These are phyloP conservation scores for Drosophila falleni DNA, from an alignment of 2,888 invertebrate genomes.

Conservation along the genomic window DNA sequence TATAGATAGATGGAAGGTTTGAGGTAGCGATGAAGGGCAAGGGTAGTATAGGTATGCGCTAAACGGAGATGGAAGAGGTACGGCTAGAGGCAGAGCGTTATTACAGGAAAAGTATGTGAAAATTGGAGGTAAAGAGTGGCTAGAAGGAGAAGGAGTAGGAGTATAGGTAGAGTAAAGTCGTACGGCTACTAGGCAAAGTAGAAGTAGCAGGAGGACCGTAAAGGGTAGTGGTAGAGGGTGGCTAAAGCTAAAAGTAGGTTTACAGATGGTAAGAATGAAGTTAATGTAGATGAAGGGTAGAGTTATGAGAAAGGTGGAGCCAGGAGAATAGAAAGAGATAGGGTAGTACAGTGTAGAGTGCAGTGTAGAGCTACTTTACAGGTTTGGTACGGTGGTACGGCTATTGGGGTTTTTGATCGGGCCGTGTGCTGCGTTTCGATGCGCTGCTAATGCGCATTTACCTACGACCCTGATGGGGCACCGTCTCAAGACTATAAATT, in stretches of 20 bases:
- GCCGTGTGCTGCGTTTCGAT: conserved; percentile 25
- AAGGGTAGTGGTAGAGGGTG: not conserved
- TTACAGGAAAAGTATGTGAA: conserved; percentile 2
- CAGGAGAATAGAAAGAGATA: not conserved
- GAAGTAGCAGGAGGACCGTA: not conserved
- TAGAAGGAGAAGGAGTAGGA: not conserved
- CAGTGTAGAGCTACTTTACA: no score
- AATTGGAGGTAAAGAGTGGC: not conserved
- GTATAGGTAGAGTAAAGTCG: no score
- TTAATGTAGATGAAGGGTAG: not conserved
- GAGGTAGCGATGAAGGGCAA: not conserved
- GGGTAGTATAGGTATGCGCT: not conserved
- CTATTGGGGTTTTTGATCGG: conserved; percentile 21
- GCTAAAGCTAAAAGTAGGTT: not conserved
- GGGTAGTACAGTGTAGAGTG: not conserved
- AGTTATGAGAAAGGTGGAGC: not conserved
- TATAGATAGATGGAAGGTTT: not conserved
- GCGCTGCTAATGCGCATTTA: conserved; percentile 70
- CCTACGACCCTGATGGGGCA: conserved; percentile 51
- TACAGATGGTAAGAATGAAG: not conserved
- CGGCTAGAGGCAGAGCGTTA: not conserved
- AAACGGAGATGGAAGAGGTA: not conserved
- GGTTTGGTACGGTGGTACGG: not conserved
- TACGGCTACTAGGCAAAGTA: not conserved
- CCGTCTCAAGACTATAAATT: conserved; percentile 71